A percentile compares a stretch with the other conserved stretches of the same genome.
Conservation (phyloP, 2,888 invertebrate species). For the Artemia sinica region DNA sequence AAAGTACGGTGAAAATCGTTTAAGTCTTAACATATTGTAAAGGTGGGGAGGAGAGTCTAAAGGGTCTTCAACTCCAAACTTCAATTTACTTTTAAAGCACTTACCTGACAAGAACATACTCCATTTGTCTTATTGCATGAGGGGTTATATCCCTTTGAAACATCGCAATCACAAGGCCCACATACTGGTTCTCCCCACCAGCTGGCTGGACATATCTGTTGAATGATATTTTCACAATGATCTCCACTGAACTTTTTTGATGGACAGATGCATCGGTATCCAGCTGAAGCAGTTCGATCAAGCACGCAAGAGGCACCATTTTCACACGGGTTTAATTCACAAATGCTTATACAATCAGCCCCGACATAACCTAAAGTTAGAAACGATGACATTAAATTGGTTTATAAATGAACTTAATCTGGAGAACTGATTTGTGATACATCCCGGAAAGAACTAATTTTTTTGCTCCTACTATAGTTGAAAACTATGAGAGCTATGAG, state of each 20-base stretch:
- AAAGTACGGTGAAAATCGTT: no score
- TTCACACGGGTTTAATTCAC: constrained; percentile 62
- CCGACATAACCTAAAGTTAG: constrained; percentile 33
- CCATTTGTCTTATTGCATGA: constrained; percentile 77
- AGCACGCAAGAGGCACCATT: constrained; percentile 50
- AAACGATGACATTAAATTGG: background rate
- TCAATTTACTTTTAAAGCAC: constrained; percentile 18
- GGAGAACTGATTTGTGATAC: no score
- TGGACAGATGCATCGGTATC: constrained; percentile 65
- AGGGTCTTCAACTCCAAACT: constrained; percentile 14
- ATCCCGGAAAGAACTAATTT: no score
- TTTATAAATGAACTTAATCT: background rate
- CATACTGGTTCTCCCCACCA: constrained; percentile 91
- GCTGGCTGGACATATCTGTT: constrained; percentile 64
- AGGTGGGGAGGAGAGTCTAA: no score
- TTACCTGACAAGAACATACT: constrained; percentile 68
- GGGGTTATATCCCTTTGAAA: constrained; percentile 65
- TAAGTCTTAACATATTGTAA: no score
- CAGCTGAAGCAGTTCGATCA: constrained; percentile 37
- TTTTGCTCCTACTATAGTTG: no score
- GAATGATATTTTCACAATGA: constrained; percentile 33
- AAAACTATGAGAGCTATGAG: no score
- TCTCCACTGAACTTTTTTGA: constrained; percentile 36
- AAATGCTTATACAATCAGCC: constrained; percentile 52
- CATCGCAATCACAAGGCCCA: constrained; percentile 78